Conservation (phyloP, 1,140 invertebrate genomes). For the Anadara kagoshimensis region DNA sequence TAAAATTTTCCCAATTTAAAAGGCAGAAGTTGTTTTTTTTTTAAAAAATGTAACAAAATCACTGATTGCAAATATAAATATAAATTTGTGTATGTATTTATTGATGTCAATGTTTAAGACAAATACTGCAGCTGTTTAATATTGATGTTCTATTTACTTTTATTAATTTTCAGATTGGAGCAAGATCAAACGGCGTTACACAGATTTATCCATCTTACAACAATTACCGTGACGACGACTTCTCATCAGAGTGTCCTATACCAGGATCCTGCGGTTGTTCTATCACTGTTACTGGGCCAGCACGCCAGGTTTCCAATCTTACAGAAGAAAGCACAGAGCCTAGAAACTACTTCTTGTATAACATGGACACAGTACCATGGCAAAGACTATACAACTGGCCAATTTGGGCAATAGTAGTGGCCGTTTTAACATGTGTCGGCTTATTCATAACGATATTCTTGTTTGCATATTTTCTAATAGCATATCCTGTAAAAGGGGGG, state of each 20-base stretch:
- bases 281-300: neutral
- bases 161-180: constrained; percentile 9
- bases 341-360: constrained; percentile 62
- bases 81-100: too few relatives aligned
- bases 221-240: neutral
- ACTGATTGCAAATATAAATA: too few relatives aligned
- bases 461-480: constrained; percentile 74
- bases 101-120: too few relatives aligned
- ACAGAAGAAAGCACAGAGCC: constrained; percentile 30
- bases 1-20: too few relatives aligned
- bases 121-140: too few relatives aligned
- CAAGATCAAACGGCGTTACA: neutral
- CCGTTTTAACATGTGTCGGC: constrained; percentile 68
- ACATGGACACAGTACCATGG: constrained; percentile 1
- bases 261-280: constrained; percentile 13
- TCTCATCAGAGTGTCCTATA: constrained; percentile 13
- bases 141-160: neutral
- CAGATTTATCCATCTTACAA: constrained; percentile 1
- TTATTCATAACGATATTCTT: constrained; percentile 69
- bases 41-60: too few relatives aligned
- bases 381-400: constrained; percentile 57
- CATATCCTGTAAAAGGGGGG: constrained; percentile 72
- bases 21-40: too few relatives aligned
- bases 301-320: neutral
- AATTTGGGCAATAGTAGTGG: constrained; percentile 69